A percentile compares a stretch with the other conserved stretches of the same genome.
Evolutionary conservation across 2,113 vertebrate species (phyloP).

Genomic region (Gobiocypris rarus): DNA sequence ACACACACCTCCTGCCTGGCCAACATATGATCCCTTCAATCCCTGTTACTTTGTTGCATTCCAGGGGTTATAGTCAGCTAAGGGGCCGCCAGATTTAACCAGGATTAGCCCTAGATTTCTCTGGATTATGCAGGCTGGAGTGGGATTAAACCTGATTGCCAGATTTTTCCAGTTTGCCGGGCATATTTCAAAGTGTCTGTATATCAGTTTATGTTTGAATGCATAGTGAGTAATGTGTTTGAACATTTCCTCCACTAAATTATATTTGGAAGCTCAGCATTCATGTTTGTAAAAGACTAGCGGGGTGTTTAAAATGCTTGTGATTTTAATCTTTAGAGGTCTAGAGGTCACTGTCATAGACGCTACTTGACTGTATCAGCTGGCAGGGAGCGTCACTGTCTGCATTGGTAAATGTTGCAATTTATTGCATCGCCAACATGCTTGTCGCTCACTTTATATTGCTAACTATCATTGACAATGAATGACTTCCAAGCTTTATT

Average conservation of each 20-base stretch:
- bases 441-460: not conserved
- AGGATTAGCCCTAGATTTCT: constrained; percentile 76
- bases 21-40: constrained; percentile 69
- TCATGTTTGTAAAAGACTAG: not conserved
- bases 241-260: not conserved
- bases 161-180: constrained; percentile 62
- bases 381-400: not conserved
- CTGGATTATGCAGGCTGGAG: constrained; percentile 75
- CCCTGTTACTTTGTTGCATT: constrained; percentile 69
- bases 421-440: not conserved
- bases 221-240: constrained; percentile 32
- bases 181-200: constrained; percentile 45
- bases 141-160: constrained; percentile 76
- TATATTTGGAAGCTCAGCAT: not conserved
- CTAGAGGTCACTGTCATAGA: not conserved
- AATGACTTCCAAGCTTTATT: not conserved
- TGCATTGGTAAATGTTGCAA: not conserved
- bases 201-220: constrained; percentile 39
- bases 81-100: constrained; percentile 76
- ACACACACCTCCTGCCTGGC: not conserved
- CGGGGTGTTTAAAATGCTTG: not conserved
- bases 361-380: not conserved
- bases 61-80: constrained; percentile 70
- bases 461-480: not conserved
- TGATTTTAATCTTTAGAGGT: not conserved